Evolutionary conservation across 2,797 vertebrate genomes (phyloP).

Genomic region (Peromyscus attwateri): DNA sequence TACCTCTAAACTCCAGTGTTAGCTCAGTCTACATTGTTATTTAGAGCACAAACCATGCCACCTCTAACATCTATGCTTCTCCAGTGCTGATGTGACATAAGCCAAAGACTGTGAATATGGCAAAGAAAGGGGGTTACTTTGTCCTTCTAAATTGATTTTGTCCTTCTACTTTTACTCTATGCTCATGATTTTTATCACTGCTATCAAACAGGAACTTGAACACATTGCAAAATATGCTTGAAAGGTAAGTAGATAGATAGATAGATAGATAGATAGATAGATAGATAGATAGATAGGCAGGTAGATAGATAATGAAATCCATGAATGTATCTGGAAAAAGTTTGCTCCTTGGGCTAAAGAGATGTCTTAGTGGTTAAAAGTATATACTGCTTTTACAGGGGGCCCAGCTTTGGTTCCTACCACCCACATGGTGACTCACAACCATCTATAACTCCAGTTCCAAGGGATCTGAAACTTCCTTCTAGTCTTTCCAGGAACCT

Average conservation of each 20-base stretch:
- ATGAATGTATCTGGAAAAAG: neutral
- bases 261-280: neutral
- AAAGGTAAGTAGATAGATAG: neutral
- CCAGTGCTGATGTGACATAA: neutral
- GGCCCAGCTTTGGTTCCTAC: neutral
- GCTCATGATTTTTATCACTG: neutral
- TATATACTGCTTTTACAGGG: neutral
- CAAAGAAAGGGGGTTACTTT: neutral
- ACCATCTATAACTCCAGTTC: neutral
- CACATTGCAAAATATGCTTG: neutral
- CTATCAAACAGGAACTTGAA: neutral
- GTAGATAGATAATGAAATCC: neutral
- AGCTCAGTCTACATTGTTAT: neutral
- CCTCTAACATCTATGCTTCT: neutral
- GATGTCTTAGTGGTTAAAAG: neutral
- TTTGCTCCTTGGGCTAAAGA: neutral
- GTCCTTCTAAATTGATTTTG: neutral
- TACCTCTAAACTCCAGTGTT: neutral
- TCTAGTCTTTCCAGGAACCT: neutral
- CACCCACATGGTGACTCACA: neutral
- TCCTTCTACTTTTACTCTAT: neutral
- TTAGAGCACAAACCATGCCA: conserved; percentile 17
- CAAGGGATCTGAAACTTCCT: neutral
- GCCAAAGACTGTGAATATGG: neutral
- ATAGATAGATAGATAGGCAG: neutral